Evolutionary conservation across 2,113 vertebrate genomes (phyloP).

Genomic region (Origma solitaria): DNA sequence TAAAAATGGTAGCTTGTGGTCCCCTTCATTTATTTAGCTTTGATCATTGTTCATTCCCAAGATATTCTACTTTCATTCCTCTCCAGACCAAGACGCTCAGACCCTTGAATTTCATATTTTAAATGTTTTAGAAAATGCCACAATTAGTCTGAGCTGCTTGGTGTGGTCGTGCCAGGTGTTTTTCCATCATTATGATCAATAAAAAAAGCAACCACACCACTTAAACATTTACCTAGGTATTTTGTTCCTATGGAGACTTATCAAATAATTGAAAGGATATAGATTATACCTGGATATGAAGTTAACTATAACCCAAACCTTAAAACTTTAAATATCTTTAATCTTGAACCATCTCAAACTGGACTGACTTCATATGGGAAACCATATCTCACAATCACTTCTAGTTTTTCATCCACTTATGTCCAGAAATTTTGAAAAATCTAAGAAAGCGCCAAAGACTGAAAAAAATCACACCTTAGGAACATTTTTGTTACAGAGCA

Average conservation of each 20-base stretch:
- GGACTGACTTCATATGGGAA: neutral
- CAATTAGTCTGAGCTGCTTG: neutral
- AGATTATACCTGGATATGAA: neutral
- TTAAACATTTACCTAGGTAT: neutral
- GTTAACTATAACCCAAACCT: neutral
- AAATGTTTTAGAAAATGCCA: neutral
- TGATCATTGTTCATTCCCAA: neutral
- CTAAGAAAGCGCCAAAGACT: neutral
- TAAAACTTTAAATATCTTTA: neutral
- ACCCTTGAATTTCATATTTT: neutral
- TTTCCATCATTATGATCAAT: neutral
- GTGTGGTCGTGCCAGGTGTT: neutral
- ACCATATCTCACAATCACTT: neutral
- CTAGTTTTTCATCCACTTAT: neutral
- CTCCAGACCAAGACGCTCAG: neutral
- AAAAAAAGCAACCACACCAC: neutral
- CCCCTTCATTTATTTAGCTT: neutral
- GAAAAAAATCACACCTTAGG: neutral
- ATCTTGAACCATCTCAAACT: neutral
- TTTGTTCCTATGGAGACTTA: neutral
- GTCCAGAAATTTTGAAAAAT: neutral
- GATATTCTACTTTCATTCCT: neutral
- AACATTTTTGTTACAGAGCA: neutral
- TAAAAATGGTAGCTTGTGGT: neutral
- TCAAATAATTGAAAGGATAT: neutral